Evolutionary conservation across 1,140 invertebrate genomes (phyloP).

Genomic region (Caerostris extrusa): DNA sequence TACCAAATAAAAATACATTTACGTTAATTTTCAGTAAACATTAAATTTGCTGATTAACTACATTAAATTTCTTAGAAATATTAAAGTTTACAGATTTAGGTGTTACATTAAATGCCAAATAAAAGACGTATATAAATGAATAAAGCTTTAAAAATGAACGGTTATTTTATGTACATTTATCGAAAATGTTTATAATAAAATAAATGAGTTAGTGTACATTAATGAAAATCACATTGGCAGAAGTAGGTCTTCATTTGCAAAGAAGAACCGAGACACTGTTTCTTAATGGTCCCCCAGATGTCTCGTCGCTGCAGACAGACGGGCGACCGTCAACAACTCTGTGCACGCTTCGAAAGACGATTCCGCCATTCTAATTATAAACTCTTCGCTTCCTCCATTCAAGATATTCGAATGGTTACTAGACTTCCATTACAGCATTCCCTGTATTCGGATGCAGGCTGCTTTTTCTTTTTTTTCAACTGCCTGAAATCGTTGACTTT

Average conservation of each 20-base stretch:
- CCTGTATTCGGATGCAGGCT: background rate
- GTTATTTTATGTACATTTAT: no score
- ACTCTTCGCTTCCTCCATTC: background rate
- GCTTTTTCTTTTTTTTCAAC: background rate
- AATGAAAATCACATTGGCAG: background rate
- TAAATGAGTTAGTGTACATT: no score
- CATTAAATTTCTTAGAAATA: no score
- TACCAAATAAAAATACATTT: no score
- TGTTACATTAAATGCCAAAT: no score
- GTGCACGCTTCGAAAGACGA: background rate
- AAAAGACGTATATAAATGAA: no score
- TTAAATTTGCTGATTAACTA: no score
- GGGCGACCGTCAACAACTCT: background rate
- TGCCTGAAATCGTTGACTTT: background rate
- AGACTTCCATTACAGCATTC: background rate
- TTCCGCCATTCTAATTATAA: background rate
- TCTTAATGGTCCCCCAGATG: background rate
- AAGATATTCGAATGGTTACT: background rate
- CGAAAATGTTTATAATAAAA: no score
- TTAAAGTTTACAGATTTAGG: no score
- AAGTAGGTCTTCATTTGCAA: background rate
- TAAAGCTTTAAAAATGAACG: no score
- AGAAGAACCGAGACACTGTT: background rate
- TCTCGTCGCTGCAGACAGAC: no score
- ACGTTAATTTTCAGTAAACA: no score